These are phyloP conservation scores for Coracias cyanogaster DNA, from an alignment of 2,797 vertebrate species.

Conservation along the genomic window DNA sequence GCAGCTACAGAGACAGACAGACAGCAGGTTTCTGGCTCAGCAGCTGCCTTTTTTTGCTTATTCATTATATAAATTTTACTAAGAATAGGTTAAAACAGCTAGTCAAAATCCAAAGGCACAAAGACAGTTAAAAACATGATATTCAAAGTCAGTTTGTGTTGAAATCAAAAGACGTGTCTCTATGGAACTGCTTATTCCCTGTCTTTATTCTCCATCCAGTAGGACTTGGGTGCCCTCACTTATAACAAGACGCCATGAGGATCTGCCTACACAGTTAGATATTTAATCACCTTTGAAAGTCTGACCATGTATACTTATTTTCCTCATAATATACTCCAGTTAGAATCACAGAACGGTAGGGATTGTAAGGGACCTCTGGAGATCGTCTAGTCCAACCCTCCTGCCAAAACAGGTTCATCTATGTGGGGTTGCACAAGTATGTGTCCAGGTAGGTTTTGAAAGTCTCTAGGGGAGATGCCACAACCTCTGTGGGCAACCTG, in stretches of 20 bases:
- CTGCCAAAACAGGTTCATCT: no score
- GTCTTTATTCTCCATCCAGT: background rate
- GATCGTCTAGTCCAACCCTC: no score
- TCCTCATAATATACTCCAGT: background rate
- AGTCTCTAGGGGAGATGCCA: no score
- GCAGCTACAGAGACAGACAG: background rate
- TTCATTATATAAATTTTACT: background rate
- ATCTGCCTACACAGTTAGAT: background rate
- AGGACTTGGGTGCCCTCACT: background rate
- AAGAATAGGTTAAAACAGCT: background rate
- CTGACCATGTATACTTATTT: background rate
- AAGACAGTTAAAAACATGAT: background rate
- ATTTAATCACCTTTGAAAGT: background rate
- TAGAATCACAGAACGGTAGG: background rate
- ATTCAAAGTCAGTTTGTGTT: background rate
- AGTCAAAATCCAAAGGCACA: background rate
- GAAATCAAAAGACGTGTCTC: background rate
- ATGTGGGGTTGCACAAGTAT: no score
- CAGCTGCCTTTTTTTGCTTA: background rate
- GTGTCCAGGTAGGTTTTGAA: no score
- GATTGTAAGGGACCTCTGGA: no score
- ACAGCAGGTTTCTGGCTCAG: background rate
- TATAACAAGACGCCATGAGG: background rate
- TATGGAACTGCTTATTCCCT: background rate
- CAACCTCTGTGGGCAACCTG: no score